Percentiles rank a stretch among this genome's conserved stretches.
Evolutionary conservation across 2,888 invertebrate genomes (phyloP).

Genomic region (Zelleria hepariella): DNA sequence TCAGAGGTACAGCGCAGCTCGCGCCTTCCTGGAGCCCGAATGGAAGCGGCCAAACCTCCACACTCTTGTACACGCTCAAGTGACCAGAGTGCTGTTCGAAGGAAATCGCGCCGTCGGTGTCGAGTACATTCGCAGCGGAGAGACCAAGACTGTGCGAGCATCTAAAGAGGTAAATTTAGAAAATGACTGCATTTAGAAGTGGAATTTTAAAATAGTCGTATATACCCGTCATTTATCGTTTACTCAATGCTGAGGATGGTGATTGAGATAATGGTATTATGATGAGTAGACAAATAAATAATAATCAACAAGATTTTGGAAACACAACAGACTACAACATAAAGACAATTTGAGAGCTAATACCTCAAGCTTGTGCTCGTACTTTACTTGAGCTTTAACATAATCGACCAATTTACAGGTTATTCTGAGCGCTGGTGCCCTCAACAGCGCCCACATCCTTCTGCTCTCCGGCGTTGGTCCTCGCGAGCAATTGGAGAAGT

Average conservation of each 20-base stretch:
- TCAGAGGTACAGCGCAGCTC: conserved; percentile 71
- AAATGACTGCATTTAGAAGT: too few relatives aligned
- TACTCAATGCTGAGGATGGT: too few relatives aligned
- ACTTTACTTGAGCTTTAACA: not conserved
- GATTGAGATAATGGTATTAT: too few relatives aligned
- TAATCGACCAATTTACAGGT: conserved; percentile 54
- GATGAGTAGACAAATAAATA: too few relatives aligned
- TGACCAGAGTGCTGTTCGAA: conserved; percentile 64
- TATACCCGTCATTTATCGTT: too few relatives aligned
- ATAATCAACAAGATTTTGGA: too few relatives aligned
- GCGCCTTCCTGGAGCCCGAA: conserved; percentile 59
- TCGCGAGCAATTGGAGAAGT: conserved; percentile 53
- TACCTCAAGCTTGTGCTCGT: too few relatives aligned
- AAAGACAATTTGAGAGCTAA: too few relatives aligned
- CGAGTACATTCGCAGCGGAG: conserved; percentile 58
- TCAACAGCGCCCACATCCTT: conserved; percentile 76
- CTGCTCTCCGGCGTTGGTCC: conserved; percentile 77
- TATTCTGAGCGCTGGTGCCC: conserved; percentile 74
- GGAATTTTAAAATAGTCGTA: too few relatives aligned
- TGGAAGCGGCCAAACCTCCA: conserved; percentile 69
- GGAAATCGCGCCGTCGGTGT: conserved; percentile 62
- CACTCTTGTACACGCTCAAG: conserved; percentile 71
- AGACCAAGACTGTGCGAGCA: conserved; percentile 43
- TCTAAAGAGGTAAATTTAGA: conserved; percentile 71
- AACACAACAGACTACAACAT: too few relatives aligned